Conservation (phyloP, 2,113 vertebrate genomes). For the Epinephelus lanceolatus region DNA sequence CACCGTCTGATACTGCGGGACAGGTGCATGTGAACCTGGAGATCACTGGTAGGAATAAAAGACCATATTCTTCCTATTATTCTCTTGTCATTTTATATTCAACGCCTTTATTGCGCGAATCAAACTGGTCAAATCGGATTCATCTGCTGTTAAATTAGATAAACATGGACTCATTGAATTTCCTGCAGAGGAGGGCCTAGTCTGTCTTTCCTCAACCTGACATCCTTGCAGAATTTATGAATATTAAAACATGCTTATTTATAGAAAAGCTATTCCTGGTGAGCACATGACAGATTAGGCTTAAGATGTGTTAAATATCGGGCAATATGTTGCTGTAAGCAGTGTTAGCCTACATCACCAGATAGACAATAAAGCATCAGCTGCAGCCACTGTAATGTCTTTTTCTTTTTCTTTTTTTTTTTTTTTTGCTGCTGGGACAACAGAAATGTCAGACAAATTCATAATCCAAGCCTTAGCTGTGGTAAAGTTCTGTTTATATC, state of each 20-base stretch:
- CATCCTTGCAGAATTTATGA: slow-evolving; percentile 15
- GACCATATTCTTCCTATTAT: not conserved
- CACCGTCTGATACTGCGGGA: slow-evolving; percentile 39
- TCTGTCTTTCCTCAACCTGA: not conserved
- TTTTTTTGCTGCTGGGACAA: not conserved
- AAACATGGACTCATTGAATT: not conserved
- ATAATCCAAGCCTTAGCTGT: not conserved
- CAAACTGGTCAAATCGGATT: not conserved
- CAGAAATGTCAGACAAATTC: not conserved
- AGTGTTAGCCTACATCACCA: not conserved
- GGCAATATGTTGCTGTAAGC: not conserved
- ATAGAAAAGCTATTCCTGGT: slow-evolving; percentile 8
- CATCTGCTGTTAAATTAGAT: not conserved
- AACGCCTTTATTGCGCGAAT: not conserved
- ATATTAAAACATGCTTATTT: slow-evolving; percentile 16
- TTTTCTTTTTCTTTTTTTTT: not conserved
- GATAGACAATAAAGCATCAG: not conserved
- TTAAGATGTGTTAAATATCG: not conserved
- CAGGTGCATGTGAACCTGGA: slow-evolving; percentile 41
- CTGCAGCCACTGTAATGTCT: not conserved
- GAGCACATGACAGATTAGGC: not conserved
- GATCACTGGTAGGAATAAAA: slow-evolving; percentile 54
- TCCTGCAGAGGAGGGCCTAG: slow-evolving; percentile 33
- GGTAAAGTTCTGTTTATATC: not conserved
- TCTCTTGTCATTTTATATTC: not conserved